These are phyloP conservation scores for Oxystoma pomonae DNA, from an alignment of 2,888 invertebrate genomes.

Conservation along the genomic window DNA sequence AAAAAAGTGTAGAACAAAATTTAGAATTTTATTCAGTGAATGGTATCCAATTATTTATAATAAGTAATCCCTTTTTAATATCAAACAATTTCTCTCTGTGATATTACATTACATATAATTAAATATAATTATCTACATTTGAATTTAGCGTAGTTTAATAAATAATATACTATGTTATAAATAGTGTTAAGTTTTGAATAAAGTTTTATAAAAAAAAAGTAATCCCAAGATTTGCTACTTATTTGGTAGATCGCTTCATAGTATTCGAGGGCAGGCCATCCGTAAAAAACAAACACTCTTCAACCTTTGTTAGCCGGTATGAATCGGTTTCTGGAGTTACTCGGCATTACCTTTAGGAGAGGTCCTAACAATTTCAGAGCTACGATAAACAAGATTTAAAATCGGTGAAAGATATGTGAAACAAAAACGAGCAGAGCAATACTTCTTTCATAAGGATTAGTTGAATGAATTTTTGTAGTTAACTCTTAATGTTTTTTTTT, in stretches of 20 bases:
- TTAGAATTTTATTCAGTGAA: too few species aligned
- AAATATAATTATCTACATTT: too few species aligned
- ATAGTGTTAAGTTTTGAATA: too few species aligned
- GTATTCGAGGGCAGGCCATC: slow-evolving; percentile 97
- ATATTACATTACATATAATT: too few species aligned
- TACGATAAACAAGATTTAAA: slow-evolving; percentile 94
- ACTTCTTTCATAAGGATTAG: slow-evolving; percentile 98
- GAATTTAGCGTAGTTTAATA: too few species aligned
- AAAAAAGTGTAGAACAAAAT: too few species aligned
- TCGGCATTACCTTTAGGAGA: slow-evolving; percentile 96
- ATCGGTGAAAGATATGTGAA: slow-evolving; percentile 97
- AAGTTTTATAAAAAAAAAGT: too few species aligned
- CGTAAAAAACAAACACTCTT: slow-evolving; percentile 85
- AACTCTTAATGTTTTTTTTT: slow-evolving; percentile 61
- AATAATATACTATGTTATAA: too few species aligned
- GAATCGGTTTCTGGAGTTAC: slow-evolving; percentile 92
- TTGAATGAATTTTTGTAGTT: slow-evolving; percentile 27
- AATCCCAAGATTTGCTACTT: too few species aligned
- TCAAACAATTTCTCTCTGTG: too few species aligned
- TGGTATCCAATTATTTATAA: too few species aligned
- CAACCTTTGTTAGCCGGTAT: slow-evolving; percentile 94
- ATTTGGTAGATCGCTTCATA: slow-evolving; percentile 95
- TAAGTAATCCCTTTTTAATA: too few species aligned
- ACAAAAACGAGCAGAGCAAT: slow-evolving; percentile 96
- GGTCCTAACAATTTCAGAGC: slow-evolving; percentile 99